Percentiles rank a stretch among this genome's conserved stretches.
Conservation (phyloP, 2,113 vertebrate species). For the Ifrita kowaldi region DNA sequence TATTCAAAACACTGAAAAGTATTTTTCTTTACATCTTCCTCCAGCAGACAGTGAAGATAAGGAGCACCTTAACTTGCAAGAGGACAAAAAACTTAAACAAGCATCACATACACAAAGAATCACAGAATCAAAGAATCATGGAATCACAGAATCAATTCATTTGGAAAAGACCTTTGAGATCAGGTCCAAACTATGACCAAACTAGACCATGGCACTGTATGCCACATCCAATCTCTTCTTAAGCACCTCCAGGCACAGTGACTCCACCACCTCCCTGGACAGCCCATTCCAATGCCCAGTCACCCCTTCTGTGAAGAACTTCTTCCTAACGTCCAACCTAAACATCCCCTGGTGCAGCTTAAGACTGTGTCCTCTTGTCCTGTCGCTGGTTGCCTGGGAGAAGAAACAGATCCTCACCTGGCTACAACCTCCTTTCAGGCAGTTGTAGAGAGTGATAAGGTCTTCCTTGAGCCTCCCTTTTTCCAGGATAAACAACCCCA, state of each 20-base stretch:
- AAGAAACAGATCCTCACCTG: background rate
- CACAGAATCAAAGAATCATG: background rate
- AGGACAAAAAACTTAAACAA: background rate
- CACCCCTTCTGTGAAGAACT: background rate
- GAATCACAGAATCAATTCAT: background rate
- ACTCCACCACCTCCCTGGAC: background rate
- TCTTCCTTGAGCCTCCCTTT: background rate
- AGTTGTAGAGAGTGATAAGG: background rate
- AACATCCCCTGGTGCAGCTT: background rate
- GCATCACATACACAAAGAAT: background rate
- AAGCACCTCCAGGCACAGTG: background rate
- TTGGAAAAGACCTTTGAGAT: background rate
- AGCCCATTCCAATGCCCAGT: background rate
- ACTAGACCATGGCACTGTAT: background rate
- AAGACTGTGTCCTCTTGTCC: background rate
- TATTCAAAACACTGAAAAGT: background rate
- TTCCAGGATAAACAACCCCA: background rate
- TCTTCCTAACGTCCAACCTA: background rate
- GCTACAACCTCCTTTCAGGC: background rate
- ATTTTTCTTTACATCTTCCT: background rate
- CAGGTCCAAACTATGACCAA: background rate
- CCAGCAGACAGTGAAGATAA: background rate
- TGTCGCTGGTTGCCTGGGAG: background rate
- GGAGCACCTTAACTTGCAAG: background rate
- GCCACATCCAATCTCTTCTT: background rate